Percentiles rank a stretch among this genome's conserved stretches.
phyloP scores from a whole-genome alignment of 2,888 invertebrate genomes.

The Antheraea yamamai region DNA sequence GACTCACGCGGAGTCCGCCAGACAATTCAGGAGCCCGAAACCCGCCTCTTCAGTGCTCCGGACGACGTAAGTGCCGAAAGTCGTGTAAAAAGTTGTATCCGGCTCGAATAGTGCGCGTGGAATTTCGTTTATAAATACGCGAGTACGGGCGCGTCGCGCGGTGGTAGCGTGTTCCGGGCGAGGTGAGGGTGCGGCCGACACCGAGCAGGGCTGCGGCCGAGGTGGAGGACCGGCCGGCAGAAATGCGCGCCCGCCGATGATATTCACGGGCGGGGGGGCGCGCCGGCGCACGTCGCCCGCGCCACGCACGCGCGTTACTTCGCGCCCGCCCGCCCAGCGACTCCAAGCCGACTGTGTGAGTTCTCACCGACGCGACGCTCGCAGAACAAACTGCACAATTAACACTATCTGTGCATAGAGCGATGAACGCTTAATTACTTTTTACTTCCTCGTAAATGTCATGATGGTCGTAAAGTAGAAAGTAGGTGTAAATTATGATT shows the following conservation, averaged over 20 bases:
- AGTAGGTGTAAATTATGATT: constrained; percentile 12
- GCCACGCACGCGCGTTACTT: constrained; percentile 48
- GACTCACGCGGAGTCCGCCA: constrained; percentile 68
- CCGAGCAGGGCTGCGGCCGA: constrained; percentile 33
- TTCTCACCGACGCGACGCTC: constrained; percentile 25
- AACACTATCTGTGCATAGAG: constrained; percentile 19
- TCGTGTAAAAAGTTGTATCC: constrained; percentile 82
- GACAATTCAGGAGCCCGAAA: constrained; percentile 64
- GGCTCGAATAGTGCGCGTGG: constrained; percentile 73
- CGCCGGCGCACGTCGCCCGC: constrained; percentile 76
- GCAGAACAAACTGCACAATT: constrained; percentile 4
- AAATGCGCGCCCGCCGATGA: constrained; percentile 72
- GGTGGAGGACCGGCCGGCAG: constrained; percentile 31
- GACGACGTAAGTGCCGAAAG: constrained; percentile 80
- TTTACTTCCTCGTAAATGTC: constrained; percentile 21
- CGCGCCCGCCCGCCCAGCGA: constrained; percentile 57
- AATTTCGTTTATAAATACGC: constrained; percentile 80
- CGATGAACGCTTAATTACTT: constrained; percentile 22
- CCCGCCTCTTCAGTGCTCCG: constrained; percentile 75
- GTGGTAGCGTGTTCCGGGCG: constrained; percentile 32
- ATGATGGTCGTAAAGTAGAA: constrained; percentile 17
- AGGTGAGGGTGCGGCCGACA: constrained; percentile 34
- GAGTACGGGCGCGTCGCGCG: constrained; percentile 44
- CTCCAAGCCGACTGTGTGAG: constrained; percentile 66
- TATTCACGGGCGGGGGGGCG: constrained; percentile 81